Evolutionary conservation across 1,140 invertebrate genomes (phyloP).

Genomic region (Phenacoccus solenopsis): DNA sequence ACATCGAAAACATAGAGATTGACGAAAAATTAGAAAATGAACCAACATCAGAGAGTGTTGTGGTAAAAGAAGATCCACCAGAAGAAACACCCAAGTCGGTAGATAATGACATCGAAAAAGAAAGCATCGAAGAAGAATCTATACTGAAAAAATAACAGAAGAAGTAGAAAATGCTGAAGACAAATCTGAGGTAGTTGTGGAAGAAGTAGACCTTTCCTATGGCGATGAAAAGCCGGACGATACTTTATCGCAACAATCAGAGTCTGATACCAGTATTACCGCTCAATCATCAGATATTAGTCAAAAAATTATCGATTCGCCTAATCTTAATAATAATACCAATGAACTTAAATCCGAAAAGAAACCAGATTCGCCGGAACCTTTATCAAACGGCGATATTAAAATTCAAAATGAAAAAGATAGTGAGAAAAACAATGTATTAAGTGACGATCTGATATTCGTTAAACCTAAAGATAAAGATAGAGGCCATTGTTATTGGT

Average conservation of each 20-base stretch:
- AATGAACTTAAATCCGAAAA: not conserved
- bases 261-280: not conserved
- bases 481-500: conserved; percentile 6
- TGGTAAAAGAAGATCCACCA: not conserved
- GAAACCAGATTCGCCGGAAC: not conserved
- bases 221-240: not conserved
- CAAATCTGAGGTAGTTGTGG: not conserved
- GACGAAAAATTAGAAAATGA: not conserved
- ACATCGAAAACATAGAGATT: not conserved
- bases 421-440: not conserved
- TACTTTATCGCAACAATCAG: not conserved
- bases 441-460: conserved; percentile 2
- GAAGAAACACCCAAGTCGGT: not conserved
- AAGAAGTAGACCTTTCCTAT: not conserved
- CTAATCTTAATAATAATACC: not conserved
- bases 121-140: not conserved
- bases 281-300: not conserved
- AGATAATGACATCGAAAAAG: not conserved
- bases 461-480: conserved; percentile 10
- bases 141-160: not conserved
- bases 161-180: not conserved
- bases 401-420: not conserved
- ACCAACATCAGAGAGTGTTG: not conserved
- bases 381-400: not conserved
- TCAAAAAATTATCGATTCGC: not conserved